Base-by-base conservation (phyloP, 2,888 invertebrate species). In the Phymatocera aterrima region DNA sequence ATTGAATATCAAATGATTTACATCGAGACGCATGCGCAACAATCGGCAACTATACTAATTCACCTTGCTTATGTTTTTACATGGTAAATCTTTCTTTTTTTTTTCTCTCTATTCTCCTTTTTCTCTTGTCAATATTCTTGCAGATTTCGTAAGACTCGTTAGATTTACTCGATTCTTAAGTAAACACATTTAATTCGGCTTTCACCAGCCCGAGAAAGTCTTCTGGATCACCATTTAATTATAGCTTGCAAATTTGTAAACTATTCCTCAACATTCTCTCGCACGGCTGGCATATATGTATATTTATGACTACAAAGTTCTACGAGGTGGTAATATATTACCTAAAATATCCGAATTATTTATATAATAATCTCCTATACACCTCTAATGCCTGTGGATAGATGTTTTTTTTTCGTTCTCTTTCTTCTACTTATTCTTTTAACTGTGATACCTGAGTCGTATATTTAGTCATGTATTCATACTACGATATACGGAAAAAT, bases 141-240 rank as follows among this genome's bases (percentile, higher is more conserved):
- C 68, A 46, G 46, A 68, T 68, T 68, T 68, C 24, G 46, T 43
- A 46, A 68, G 10, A 31, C 51, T 72, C 24, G 51, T 51, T 18
- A 51, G 51, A 72, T 70, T 48, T 70, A 15, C 51, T 51, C n/a
- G 34, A 72, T 18, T 15, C 18, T 46, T 43, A 21, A 15, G 68
- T 24, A 46, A 68, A 68, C 72, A 51, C 12, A 12, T 72, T 51
- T 34, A 10, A 51, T 72, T 72, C 51, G 34, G 72, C 72, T 72
- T 72, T 72, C 72, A 34, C 72, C 51, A 6, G 34, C n/a, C 10
- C 28, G 28, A 72, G 72, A 72, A 72, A 72, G 72, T 72, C 72
- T 51, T 72, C 34, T 31, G 51, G 51, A 51, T 72, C 34, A 51
- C 24, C 48, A 31, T 34, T 24, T 10, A n/a, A n/a, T 61, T 54